These are phyloP conservation scores for Phalloptychus januarius DNA, from an alignment of 2,797 vertebrate species.

Conservation along the genomic window DNA sequence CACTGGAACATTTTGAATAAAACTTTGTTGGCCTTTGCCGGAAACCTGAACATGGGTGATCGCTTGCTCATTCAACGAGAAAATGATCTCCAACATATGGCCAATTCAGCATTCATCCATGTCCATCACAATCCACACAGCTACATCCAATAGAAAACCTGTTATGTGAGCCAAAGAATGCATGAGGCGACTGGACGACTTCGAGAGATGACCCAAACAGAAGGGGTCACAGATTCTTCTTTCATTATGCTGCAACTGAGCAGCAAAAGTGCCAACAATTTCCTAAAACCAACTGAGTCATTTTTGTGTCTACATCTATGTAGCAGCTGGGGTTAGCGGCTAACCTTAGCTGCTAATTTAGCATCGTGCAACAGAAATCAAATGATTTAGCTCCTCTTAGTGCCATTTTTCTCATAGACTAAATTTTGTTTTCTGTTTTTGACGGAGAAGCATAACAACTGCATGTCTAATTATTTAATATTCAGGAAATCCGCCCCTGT, in stretches of 20 bases:
- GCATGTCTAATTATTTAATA: slow-evolving; percentile 14
- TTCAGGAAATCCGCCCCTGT: not conserved
- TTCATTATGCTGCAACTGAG: not conserved
- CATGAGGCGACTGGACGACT: not conserved
- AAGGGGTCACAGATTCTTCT: not conserved
- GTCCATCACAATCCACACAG: not conserved
- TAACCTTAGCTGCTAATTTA: not conserved
- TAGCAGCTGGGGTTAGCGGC: no score
- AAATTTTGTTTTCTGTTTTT: not conserved
- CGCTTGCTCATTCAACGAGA: not conserved
- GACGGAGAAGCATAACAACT: slow-evolving; percentile 1
- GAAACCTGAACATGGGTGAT: not conserved
- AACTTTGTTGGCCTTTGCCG: not conserved
- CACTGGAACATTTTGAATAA: not conserved
- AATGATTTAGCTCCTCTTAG: not conserved
- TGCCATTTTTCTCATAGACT: not conserved
- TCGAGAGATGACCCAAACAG: not conserved
- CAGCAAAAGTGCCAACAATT: not conserved
- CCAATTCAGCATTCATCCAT: not conserved
- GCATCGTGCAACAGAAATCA: not conserved
- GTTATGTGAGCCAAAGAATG: not conserved
- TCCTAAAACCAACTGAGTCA: not conserved
- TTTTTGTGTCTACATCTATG: not conserved
- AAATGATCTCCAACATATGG: no score
- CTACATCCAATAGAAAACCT: not conserved